Evolutionary conservation across 2,113 vertebrate genomes (phyloP).

Genomic region (Sinocyclocheilus grahami): DNA sequence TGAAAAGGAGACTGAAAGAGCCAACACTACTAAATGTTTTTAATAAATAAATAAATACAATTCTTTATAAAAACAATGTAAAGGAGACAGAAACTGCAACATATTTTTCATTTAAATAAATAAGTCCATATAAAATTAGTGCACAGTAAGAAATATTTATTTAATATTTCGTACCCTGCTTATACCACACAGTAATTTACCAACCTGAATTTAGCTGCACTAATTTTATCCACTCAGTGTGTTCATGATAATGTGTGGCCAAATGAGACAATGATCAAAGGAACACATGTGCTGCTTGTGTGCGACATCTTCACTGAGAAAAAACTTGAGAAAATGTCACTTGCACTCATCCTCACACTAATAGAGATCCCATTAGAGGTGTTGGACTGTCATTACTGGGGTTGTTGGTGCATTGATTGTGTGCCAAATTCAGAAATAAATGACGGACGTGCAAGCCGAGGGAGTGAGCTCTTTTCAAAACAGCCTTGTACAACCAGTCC

Average conservation of each 20-base stretch:
- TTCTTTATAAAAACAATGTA: background rate
- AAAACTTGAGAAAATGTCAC: constrained; percentile 11
- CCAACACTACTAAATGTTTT: too few relatives aligned
- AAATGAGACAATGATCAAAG: background rate
- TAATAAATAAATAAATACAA: too few relatives aligned
- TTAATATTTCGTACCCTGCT: background rate
- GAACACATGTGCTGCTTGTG: background rate
- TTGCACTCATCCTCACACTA: background rate
- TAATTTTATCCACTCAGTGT: background rate
- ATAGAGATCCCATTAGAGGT: constrained; percentile 34
- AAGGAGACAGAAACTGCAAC: background rate
- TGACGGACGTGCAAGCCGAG: background rate
- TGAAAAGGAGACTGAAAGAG: background rate
- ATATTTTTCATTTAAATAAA: too few relatives aligned
- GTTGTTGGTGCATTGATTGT: constrained; percentile 11
- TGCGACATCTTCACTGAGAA: background rate
- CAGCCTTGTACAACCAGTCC: background rate
- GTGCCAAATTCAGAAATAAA: background rate
- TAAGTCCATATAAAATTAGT: too few relatives aligned
- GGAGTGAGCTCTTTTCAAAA: background rate
- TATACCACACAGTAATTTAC: background rate
- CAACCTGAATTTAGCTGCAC: background rate
- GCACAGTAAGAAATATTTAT: background rate
- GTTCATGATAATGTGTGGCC: background rate
- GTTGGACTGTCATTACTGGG: background rate